A percentile compares a stretch with the other conserved stretches of the same genome.
Conservation (phyloP, 2,888 invertebrate species). For the Mesorhabditis spiculigera region DNA sequence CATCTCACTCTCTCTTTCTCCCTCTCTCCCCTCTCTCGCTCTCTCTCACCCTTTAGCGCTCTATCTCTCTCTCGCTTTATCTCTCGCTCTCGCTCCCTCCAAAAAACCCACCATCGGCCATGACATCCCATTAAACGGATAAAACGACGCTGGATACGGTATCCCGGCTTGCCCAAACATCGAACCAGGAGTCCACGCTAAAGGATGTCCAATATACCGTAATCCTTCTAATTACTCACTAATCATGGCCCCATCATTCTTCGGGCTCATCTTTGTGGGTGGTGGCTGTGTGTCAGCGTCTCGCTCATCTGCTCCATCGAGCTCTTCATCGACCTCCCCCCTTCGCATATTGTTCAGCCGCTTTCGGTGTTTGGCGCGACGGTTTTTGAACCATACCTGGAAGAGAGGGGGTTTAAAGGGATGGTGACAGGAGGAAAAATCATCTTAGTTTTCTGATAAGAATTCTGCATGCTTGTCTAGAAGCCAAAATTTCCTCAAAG, state of each 20-base stretch:
- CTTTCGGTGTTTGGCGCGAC: slow-evolving; percentile 2
- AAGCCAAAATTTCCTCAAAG: too few species aligned
- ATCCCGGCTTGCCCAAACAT: too few species aligned
- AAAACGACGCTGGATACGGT: too few species aligned
- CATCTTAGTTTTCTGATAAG: too few species aligned
- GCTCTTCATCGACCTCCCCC: neutral
- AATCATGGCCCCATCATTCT: neutral
- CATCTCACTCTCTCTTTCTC: neutral
- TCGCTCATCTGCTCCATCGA: too few species aligned
- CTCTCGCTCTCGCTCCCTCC: neutral
- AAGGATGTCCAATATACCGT: neutral
- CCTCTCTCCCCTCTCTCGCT: slow-evolving; percentile 4
- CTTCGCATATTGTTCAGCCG: neutral
- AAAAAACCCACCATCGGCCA: neutral
- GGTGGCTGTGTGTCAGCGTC: too few species aligned
- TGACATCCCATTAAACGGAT: neutral
- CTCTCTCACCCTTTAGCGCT: neutral
- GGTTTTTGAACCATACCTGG: slow-evolving; percentile 4
- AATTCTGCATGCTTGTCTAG: too few species aligned
- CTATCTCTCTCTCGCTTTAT: neutral
- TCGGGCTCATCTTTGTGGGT: neutral
- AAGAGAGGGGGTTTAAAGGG: neutral
- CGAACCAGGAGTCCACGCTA: neutral
- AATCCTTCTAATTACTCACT: neutral
- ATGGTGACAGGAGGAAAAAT: too few species aligned